These are phyloP conservation scores for Acanthopleura granulata DNA, from an alignment of 2,888 invertebrate species.

Conservation along the genomic window DNA sequence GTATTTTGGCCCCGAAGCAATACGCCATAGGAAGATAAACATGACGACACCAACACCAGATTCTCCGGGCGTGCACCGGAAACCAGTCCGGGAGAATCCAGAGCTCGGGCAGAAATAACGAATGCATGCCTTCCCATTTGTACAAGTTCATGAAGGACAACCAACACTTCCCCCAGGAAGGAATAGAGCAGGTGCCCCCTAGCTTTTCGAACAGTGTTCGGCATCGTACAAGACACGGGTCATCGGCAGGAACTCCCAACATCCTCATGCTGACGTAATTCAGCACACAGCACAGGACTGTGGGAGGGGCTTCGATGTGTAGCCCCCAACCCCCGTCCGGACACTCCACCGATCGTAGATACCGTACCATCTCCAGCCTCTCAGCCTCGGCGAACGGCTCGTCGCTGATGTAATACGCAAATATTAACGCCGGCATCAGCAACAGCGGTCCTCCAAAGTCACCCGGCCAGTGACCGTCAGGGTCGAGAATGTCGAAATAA, in stretches of 20 bases:
- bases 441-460: constrained; percentile 7
- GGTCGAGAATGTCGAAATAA: constrained; percentile 10
- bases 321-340: constrained; percentile 13
- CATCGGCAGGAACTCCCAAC: constrained; percentile 7
- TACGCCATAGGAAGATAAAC: constrained; percentile 16
- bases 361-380: constrained; percentile 13
- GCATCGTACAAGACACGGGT: constrained; percentile 3
- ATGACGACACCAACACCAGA: constrained; percentile 5
- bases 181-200: constrained; percentile 5
- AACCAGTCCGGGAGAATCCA: constrained; percentile 9
- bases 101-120: neutral
- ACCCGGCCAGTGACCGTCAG: constrained; percentile 7
- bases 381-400: neutral
- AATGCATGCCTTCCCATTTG: constrained; percentile 14
- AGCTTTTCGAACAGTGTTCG: neutral
- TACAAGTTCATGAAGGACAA: constrained; percentile 12
- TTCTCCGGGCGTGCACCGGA: constrained; percentile 12
- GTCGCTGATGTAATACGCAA: neutral
- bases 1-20: constrained; percentile 5
- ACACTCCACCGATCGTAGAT: constrained; percentile 12
- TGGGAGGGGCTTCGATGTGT: constrained; percentile 7
- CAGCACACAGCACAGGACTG: constrained; percentile 10
- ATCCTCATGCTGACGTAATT: constrained; percentile 10
- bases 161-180: constrained; percentile 14
- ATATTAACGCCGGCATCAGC: constrained; percentile 3